Conservation (phyloP, 2,888 invertebrate genomes). For the Aphrophora alni region DNA sequence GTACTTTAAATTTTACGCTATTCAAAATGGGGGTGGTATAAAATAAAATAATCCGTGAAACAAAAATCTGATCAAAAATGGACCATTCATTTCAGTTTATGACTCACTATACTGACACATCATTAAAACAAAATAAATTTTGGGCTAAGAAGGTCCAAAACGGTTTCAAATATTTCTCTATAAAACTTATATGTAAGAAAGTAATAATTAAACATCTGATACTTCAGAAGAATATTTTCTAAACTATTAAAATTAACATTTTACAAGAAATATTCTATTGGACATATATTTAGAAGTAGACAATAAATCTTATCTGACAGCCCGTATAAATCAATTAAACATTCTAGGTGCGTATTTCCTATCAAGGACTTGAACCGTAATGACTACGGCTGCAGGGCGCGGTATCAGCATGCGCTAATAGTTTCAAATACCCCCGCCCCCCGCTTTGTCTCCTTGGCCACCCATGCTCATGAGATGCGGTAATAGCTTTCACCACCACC, state of each 20-base stretch:
- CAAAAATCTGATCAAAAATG: no score
- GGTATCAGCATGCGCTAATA: not conserved
- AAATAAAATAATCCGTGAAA: no score
- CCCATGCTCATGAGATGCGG: not conserved
- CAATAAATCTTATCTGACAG: not conserved
- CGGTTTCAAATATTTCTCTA: no score
- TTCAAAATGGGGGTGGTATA: no score
- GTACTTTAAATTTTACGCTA: no score
- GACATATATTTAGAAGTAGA: not conserved
- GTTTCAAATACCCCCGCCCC: not conserved
- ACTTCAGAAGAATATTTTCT: not conserved
- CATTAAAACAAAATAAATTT: no score
- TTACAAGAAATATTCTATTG: not conserved
- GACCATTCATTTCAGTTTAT: no score
- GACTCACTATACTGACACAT: no score
- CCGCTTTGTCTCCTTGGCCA: not conserved
- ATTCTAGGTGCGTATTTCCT: not conserved
- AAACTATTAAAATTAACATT: not conserved
- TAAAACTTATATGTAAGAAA: no score
- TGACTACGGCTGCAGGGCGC: not conserved
- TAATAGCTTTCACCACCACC: conserved; percentile 53
- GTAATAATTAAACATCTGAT: no score
- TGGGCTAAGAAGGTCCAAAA: no score
- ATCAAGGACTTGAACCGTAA: not conserved
- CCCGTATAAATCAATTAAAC: conserved; percentile 4